Evolutionary conservation across 2,113 vertebrate genomes (phyloP).

Genomic region (Numenius arquata): DNA sequence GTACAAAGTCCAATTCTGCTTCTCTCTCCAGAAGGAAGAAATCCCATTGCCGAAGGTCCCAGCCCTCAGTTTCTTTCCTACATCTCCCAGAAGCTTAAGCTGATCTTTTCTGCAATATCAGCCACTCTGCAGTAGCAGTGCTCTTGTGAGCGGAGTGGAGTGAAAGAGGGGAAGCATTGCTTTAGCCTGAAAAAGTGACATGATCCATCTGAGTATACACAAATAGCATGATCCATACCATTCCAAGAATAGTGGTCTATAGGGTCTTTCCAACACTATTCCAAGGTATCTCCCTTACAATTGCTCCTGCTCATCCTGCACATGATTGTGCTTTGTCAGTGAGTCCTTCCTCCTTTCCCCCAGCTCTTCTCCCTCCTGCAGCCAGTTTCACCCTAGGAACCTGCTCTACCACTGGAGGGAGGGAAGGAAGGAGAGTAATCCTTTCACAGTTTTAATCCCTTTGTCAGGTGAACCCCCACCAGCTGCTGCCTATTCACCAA

Average conservation of each 20-base stretch:
- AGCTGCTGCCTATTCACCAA: neutral
- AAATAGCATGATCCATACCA: neutral
- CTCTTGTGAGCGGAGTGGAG: neutral
- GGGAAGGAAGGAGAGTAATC: fast-evolving
- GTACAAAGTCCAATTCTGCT: neutral
- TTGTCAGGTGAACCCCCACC: neutral
- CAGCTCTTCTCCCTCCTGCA: neutral
- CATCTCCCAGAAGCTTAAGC: neutral
- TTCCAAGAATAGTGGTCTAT: neutral
- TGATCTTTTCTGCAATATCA: neutral
- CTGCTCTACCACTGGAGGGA: fast-evolving
- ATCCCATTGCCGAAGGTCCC: neutral
- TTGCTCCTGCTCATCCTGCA: neutral
- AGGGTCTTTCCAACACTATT: neutral
- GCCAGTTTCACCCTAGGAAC: neutral
- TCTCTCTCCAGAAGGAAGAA: neutral
- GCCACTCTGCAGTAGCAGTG: neutral
- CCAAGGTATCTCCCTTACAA: neutral
- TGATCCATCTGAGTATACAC: neutral
- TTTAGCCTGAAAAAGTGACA: neutral
- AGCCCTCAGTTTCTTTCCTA: neutral
- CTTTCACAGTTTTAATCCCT: neutral
- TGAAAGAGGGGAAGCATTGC: neutral
- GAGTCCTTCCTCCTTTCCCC: neutral
- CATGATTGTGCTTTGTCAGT: neutral